Base-by-base conservation (phyloP, 2,888 invertebrate genomes). In the Oscheius sp. region DNA sequence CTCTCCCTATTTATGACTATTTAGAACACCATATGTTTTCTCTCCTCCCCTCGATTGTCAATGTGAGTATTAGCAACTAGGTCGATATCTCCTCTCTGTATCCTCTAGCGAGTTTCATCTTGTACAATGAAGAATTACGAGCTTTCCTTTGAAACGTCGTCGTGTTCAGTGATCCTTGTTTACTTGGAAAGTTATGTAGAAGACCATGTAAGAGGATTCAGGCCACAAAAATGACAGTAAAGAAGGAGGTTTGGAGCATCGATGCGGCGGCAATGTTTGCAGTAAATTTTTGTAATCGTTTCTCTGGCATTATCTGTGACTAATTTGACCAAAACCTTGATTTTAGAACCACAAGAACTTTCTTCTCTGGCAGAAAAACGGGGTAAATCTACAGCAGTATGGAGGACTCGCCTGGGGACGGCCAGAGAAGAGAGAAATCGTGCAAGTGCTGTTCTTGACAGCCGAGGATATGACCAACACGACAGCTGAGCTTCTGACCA, bases 261-360 rank as follows among this genome's bases (percentile, higher is more conserved):
- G 83, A 83, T 74, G 70, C 76, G 42, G 74, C 76, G 59, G 70
- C 79, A 2, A 75, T 83, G 77, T 83, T 82, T 60, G 76, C 81
- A 73, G 83, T 83, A 29, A 71, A 53, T 47, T 32, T 42, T 5
- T 7, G 1, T 3, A 3, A 7, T 53, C n/a, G 4, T 53, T 53
- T 29, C 10, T 4, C 29, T 11, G 11, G 53, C 4, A 21, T 3
- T 29, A 7, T 1, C 4, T 53, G 3, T 42, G 3, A 5, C 7
- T 42, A 42, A 42, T 3, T 42, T 47, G 11, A 10, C 63, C 48
- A 29, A 47, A 48, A 48, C 29, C 57, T 29, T 10, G n/a, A 21
- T 57, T 57, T 57, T 11, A 53, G 53, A 53, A 53, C 11, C 11
- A 53, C 53, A 11, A 53, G 53, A 53, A 53, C 53, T 53, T 53